Conservation (phyloP, 2,888 invertebrate genomes). For the Isotomurus palustris region DNA sequence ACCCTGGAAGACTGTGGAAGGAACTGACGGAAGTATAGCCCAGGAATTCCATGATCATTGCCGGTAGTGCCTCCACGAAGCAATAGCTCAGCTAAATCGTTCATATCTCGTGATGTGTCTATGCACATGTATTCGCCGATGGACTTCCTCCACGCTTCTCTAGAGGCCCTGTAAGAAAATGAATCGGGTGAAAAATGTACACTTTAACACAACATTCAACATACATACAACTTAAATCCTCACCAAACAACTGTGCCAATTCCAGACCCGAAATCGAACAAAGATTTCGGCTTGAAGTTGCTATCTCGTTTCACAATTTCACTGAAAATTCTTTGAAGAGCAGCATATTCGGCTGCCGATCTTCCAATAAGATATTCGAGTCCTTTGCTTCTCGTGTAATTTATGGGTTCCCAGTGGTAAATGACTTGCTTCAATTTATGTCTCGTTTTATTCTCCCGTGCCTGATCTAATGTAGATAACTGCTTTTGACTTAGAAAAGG, state of each 20-base stretch:
- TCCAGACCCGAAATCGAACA: constrained; percentile 91
- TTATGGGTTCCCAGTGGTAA: constrained; percentile 69
- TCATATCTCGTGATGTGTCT: constrained; percentile 76
- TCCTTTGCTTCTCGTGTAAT: constrained; percentile 62
- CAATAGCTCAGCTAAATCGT: constrained; percentile 70
- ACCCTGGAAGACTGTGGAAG: constrained; percentile 61
- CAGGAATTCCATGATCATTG: constrained; percentile 58
- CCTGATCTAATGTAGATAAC: constrained; percentile 51
- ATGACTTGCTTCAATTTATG: constrained; percentile 59
- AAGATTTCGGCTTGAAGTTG: constrained; percentile 66
- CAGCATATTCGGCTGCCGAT: constrained; percentile 70
- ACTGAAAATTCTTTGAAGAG: constrained; percentile 63
- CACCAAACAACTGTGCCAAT: constrained; percentile 78
- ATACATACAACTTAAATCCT: constrained; percentile 25
- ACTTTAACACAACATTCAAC: not conserved
- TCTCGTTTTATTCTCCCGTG: constrained; percentile 56
- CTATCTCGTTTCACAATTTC: constrained; percentile 65
- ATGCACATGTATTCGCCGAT: constrained; percentile 81
- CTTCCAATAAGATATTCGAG: constrained; percentile 68
- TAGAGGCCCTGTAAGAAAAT: constrained; percentile 61
- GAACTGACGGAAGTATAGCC: constrained; percentile 73
- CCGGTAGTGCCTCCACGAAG: constrained; percentile 63
- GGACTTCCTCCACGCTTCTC: constrained; percentile 63
- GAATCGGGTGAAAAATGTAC: constrained; percentile 5
- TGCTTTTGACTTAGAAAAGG: constrained; percentile 42